Evolutionary conservation across 2,113 vertebrate species (phyloP), one percentile per base, ranked within the genome.

Genomic region (Callipepla squamata): DNA sequence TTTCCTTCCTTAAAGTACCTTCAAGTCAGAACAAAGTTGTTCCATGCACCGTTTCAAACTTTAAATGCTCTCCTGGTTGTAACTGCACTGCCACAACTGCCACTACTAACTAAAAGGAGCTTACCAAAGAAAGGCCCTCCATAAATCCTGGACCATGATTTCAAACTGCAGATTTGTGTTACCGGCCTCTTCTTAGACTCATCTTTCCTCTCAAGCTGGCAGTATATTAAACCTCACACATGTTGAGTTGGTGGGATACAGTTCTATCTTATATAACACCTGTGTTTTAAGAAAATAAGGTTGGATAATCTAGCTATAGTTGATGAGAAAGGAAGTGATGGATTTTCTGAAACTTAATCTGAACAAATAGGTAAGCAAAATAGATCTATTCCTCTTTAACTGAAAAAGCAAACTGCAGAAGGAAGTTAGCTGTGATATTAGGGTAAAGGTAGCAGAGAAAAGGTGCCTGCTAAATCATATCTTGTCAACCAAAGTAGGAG

Each of bases 361-460:
- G 0, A 94, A 65, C 13, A 89, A 87, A 81, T 1, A 87, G 40
- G 21, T n/a, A 85, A 79, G 53, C 5, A 13, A 82, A 90, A 77
- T 58, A 66, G 87, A 85, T 16, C 21, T 48, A 53, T 26, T 92
- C 78, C 69, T 84, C 62, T 93, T 73, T 65, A 76, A 66, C 1
- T 65, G 61, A 57, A 26, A 44, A 59, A 82, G 80, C 34, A 92
- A 91, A 77, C 55, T 87, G 78, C 25, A 82, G 47, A 79, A 87
- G 72, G 45, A 89, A 85, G 20, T 38, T 36, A 88, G 26, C 59
- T 11, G 25, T 73, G 87, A 51, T 72, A 87, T 87, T 62, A 87
- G 72, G 91, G 44, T 57, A 93, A 94, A 96, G 79, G 79, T 75
- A 77, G 84, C 68, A 92, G 65, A 92, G 72, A 57, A 87, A 80